Base-by-base conservation (phyloP, 2,113 vertebrate species). In the Cinclus cinclus region DNA sequence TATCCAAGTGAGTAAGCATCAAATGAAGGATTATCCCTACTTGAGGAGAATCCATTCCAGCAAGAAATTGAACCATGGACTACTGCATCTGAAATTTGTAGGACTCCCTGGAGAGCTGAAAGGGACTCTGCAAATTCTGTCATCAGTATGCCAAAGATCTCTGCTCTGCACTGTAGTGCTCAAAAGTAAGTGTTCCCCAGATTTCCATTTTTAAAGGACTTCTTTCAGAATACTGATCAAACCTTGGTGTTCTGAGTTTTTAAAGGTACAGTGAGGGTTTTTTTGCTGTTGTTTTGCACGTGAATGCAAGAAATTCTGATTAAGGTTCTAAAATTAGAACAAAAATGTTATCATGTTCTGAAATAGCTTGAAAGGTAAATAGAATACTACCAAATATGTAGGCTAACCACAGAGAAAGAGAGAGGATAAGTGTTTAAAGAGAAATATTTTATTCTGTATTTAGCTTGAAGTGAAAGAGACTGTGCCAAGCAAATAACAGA, bases 1-100 rank as follows among this genome's bases (percentile, higher is more conserved):
- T 97, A 97, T 94, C 89, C 97, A 93, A 92, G 89, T 97, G 96
- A 97, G 70, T 97, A 95, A 98, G 91, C 96, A 98, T 95, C 92
- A 97, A 97, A 97, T 97, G 94, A 97, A 94, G 89, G 92, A 96
- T 96, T 96, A 96, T 95, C 78, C 78, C 94, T 96, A 94, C 95
- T 97, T 96, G 92, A 92, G 96, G 96, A 95, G 97, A 97, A 96
- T 89, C 89, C 90, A 96, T 95, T 97, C 88, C 93, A 96, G 92
- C 91, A 98, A 94, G 94, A 97, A 98, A 97, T 83, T 98, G 96
- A 96, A 95, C 73, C 60, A 35, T 83, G 95, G 84, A 27, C 80
- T 94, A 58, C n/a, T 81, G 94, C 95, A 91, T 96, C 77, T 92
- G 60, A 87, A 96, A 97, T 93, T 71, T 0, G 23, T 68, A 69